Conservation (phyloP, 37 sponge, comb jelly and placozoan species). For the Chondrilla cf. caribensis region DNA sequence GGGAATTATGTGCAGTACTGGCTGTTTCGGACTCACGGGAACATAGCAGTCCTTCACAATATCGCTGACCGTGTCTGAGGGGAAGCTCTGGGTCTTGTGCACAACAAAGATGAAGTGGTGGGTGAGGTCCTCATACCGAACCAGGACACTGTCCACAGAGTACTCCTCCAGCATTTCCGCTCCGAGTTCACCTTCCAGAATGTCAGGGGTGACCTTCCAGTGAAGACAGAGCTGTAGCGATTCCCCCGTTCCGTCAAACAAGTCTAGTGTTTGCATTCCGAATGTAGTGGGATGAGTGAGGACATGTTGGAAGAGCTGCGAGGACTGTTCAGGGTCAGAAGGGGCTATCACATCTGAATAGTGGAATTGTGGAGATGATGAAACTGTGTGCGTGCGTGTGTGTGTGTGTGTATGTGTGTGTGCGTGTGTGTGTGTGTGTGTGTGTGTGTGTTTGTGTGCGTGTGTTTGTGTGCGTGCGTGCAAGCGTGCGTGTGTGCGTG, state of each 20-base stretch:
- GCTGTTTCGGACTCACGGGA: slow-evolving; percentile 32
- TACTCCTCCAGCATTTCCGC: neutral
- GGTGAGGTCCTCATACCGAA: neutral
- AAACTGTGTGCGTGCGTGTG: slow-evolving; percentile 9
- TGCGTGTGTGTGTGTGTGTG: neutral
- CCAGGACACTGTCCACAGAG: neutral
- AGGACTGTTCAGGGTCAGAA: neutral
- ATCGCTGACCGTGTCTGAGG: slow-evolving; percentile 22
- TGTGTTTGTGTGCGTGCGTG: no score
- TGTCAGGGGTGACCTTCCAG: neutral
- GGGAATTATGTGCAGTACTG: no score
- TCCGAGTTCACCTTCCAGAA: neutral
- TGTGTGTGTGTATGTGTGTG: slow-evolving; percentile 22
- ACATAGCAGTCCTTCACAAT: slow-evolving; percentile 9
- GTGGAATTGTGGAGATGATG: slow-evolving; percentile 7
- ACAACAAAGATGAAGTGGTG: slow-evolving; percentile 51
- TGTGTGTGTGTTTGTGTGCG: no score
- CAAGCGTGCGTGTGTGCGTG: neutral
- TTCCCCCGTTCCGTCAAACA: neutral
- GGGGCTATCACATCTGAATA: slow-evolving; percentile 4
- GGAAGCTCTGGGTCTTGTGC: slow-evolving; percentile 45
- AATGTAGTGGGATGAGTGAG: slow-evolving; percentile 50
- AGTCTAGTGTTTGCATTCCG: slow-evolving; percentile 38
- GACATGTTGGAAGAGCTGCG: slow-evolving; percentile 49
- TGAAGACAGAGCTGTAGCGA: neutral